A percentile compares a stretch with the other conserved stretches of the same genome.
Evolutionary conservation across 2,797 vertebrate species (phyloP).

Genomic region (Sebastes steindachneri): DNA sequence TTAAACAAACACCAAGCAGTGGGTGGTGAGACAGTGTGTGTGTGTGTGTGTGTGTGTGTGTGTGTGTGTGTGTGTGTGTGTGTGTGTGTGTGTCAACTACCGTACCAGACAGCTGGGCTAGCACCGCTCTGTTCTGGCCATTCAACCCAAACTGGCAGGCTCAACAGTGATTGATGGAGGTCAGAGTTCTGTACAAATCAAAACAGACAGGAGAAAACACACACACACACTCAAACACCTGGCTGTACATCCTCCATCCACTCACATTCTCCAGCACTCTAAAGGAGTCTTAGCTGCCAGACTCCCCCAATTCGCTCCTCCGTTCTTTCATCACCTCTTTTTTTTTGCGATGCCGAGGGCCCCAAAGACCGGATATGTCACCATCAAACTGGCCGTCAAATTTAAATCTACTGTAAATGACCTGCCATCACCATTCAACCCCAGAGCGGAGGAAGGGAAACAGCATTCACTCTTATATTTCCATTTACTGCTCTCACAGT

Average conservation of each 20-base stretch:
- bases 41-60: constrained; percentile 1
- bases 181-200: constrained; percentile 41
- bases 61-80: constrained; percentile 16
- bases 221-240: background rate
- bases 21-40: constrained; percentile 50
- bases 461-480: constrained; percentile 22
- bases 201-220: constrained; percentile 17
- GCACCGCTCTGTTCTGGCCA: constrained; percentile 21
- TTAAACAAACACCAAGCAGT: constrained; percentile 74
- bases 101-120: constrained; percentile 34
- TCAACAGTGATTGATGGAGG: constrained; percentile 54
- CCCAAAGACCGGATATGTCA: background rate
- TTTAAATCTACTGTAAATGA: constrained; percentile 62
- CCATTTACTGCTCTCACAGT: constrained; percentile 19
- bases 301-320: constrained; percentile 1
- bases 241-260: background rate
- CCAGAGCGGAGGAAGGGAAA: constrained; percentile 35
- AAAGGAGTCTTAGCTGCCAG: constrained; percentile 3
- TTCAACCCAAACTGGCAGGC: constrained; percentile 46
- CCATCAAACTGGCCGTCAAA: constrained; percentile 34
- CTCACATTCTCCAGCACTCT: background rate
- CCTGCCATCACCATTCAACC: constrained; percentile 40
- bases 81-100: constrained; percentile 25
- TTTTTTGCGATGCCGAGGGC: background rate
- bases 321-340: constrained; percentile 25